Conservation (phyloP, 2,888 invertebrate genomes). For the Dryocosmus kuriphilus region DNA sequence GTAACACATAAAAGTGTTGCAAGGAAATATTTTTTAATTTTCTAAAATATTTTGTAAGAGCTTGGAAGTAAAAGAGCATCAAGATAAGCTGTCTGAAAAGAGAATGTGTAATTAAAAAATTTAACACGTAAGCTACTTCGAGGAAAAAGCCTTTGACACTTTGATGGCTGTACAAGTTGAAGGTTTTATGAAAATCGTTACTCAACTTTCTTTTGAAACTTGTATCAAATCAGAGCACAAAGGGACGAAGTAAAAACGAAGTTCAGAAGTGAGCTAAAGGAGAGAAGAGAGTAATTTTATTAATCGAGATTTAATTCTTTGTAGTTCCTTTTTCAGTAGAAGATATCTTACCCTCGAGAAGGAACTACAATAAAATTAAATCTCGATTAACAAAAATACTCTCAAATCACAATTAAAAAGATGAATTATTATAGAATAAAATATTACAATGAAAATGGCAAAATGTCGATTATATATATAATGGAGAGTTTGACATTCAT, state of each 20-base stretch:
- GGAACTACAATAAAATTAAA: not conserved
- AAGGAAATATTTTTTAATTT: not conserved
- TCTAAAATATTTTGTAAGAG: not conserved
- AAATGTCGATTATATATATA: too few relatives aligned
- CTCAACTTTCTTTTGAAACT: not conserved
- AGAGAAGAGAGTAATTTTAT: not conserved
- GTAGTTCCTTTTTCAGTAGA: not conserved
- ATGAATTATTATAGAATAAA: too few relatives aligned
- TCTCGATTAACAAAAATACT: too few relatives aligned
- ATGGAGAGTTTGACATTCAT: too few relatives aligned
- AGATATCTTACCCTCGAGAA: not conserved
- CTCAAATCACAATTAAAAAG: too few relatives aligned
- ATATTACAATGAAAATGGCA: too few relatives aligned
- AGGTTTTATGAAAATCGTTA: not conserved
- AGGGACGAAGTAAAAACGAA: not conserved
- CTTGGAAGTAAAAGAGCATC: not conserved
- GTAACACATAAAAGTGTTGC: not conserved
- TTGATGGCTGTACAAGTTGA: not conserved
- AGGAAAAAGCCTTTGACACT: too few relatives aligned
- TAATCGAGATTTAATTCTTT: not conserved
- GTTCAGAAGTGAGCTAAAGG: not conserved
- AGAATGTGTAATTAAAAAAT: not conserved
- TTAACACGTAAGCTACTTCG: too few relatives aligned
- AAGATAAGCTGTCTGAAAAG: not conserved
- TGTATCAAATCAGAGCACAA: too few relatives aligned